Evolutionary conservation across 2,113 vertebrate species (phyloP), one percentile per base, ranked within the genome.

Genomic region (Chrysochloris asiatica): DNA sequence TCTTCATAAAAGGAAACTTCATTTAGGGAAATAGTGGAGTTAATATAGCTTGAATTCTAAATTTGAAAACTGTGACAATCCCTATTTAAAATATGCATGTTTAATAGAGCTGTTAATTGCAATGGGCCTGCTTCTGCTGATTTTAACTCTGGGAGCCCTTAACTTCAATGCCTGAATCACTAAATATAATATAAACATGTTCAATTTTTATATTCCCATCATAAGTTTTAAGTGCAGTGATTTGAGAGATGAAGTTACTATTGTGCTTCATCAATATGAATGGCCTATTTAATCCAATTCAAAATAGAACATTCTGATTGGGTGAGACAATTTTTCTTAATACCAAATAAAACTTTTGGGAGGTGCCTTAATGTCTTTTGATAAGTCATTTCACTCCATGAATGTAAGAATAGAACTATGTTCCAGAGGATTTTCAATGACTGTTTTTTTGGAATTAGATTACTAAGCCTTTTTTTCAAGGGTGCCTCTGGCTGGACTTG

Each of bases 191-290:
- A 83, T 14, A 59, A 48, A 92, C 93, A 52, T 86, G 36, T 85
- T 45, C 81, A 45, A 21, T 80, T 90, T n/a, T 63, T 45, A 3
- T 88, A 33, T 69, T 89, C 14, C 36, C 61, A 80, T 89, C 75
- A 61, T 75, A 91, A 45, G 69, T 61, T 95, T 96, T 88, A 93
- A 88, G 67, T 83, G 72, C 86, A 96, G 30, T 91, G 41, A 45
- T 96, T 95, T 86, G 87, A 96, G 89, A 95, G 93, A 88, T 95
- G 87, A 94, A 89, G 43, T 75, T 77, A 67, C 22, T 65, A 3
- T 56, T 76, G 92, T 89, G 16, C 11, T 81, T 87, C 78, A 89
- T 81, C 36, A 72, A 16, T 92, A 91, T 36, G 48, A 95, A 78
- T 33, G 5, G 33, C 45, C 26, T 56, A n/a, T 75, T 84, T 78